Evolutionary conservation across 2,888 invertebrate species (phyloP).

Genomic region (Aleiodes leptofemur): DNA sequence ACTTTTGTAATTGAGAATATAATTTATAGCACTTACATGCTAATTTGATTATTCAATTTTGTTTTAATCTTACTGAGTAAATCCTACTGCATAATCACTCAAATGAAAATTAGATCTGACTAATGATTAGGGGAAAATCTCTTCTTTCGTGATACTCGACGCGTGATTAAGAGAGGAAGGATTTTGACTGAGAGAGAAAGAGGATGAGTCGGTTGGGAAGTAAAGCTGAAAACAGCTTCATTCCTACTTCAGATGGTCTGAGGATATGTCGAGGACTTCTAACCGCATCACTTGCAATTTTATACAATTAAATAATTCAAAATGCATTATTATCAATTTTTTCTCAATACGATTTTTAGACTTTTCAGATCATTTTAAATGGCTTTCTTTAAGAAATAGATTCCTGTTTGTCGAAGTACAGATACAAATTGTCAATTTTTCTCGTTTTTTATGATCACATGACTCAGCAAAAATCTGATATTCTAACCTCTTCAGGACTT

Average conservation of each 20-base stretch:
- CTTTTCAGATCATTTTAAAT: too few species aligned
- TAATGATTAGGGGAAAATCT: conserved; percentile 48
- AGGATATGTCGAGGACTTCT: conserved; percentile 45
- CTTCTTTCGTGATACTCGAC: conserved; percentile 47
- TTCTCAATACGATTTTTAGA: too few species aligned
- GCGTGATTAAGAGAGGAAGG: conserved; percentile 27
- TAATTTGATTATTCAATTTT: neutral
- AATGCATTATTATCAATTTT: too few species aligned
- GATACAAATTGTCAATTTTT: too few species aligned
- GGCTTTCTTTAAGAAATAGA: too few species aligned
- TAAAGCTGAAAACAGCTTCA: conserved; percentile 52
- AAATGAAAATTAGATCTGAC: conserved; percentile 51
- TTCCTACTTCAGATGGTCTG: conserved; percentile 38
- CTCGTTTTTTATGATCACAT: too few species aligned
- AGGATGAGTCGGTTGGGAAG: conserved; percentile 52
- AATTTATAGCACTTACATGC: too few species aligned
- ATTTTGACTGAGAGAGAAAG: conserved; percentile 40
- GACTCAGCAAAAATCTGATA: too few species aligned
- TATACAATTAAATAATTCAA: too few species aligned
- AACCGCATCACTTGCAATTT: conserved; percentile 25
- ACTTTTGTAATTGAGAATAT: too few species aligned
- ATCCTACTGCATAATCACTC: conserved; percentile 41
- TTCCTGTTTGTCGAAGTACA: too few species aligned
- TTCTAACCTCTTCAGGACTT: too few species aligned
- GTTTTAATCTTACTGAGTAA: neutral